Percentiles rank a stretch among this genome's conserved stretches.
These are phyloP conservation scores for Xestia xanthographa DNA, from an alignment of 2,888 invertebrate species.

Conservation along the genomic window DNA sequence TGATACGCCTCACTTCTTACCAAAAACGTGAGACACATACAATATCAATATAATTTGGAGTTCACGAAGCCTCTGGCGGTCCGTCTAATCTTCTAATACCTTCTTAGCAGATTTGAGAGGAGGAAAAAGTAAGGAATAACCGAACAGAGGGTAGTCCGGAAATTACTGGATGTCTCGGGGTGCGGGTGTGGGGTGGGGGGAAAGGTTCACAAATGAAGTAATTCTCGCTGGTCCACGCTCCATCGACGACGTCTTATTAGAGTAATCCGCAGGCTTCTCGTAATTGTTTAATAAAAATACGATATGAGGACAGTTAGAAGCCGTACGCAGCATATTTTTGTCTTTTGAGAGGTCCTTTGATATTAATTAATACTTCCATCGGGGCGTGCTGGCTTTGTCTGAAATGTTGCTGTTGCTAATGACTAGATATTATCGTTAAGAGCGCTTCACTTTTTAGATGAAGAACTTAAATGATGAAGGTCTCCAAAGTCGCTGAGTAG, in stretches of 20 bases:
- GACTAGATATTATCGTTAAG: neutral
- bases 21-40: constrained; percentile 65
- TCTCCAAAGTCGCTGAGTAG: neutral
- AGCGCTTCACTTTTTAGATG: neutral
- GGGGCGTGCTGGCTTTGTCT: neutral
- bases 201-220: constrained; percentile 66
- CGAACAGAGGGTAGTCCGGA: constrained; percentile 66
- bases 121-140: constrained; percentile 66
- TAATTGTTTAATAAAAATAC: constrained; percentile 63
- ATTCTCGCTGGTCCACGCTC: constrained; percentile 65
- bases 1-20: constrained; percentile 47
- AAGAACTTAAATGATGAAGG: neutral
- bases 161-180: constrained; percentile 65
- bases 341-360: constrained; percentile 5
- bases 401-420: neutral
- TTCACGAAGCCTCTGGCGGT: constrained; percentile 60
- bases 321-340: neutral
- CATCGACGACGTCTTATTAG: constrained; percentile 64
- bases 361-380: constrained; percentile 4
- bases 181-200: constrained; percentile 14
- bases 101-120: constrained; percentile 63
- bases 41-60: constrained; percentile 67
- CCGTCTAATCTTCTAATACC: constrained; percentile 68
- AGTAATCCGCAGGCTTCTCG: constrained; percentile 60
- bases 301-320: constrained; percentile 46